phyloP scores from a whole-genome alignment of 2,113 vertebrate genomes.

The Glaucomys volans region DNA sequence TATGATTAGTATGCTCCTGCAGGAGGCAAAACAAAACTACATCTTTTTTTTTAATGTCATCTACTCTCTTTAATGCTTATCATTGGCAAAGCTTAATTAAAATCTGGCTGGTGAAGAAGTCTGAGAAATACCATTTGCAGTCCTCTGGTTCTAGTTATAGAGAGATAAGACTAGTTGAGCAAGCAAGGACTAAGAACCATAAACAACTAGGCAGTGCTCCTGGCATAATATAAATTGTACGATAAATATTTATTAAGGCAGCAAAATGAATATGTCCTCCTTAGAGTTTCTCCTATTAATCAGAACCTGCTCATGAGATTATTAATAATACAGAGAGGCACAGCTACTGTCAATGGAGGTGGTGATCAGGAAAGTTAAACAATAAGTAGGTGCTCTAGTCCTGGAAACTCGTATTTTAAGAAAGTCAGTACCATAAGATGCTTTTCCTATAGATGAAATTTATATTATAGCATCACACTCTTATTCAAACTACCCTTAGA shows the following conservation, averaged over 20 bases:
- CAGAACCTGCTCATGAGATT: not conserved
- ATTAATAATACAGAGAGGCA: not conserved
- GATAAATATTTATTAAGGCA: slow-evolving; percentile 63
- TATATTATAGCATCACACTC: not conserved
- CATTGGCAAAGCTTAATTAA: not conserved
- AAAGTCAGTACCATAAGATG: not conserved
- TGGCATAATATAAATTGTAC: slow-evolving; percentile 56
- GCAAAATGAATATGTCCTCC: slow-evolving; percentile 44
- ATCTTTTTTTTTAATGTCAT: not conserved
- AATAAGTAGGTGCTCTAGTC: not conserved
- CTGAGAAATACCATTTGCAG: not conserved
- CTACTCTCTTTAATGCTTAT: not conserved
- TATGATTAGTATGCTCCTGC: not conserved
- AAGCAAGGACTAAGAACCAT: not conserved
- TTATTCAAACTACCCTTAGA: not conserved
- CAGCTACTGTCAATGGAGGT: not conserved
- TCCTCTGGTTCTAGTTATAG: not conserved
- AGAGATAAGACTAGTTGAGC: slow-evolving; percentile 1
- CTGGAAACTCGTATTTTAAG: not conserved
- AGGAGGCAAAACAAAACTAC: not conserved
- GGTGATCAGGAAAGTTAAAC: not conserved
- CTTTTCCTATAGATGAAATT: not conserved
- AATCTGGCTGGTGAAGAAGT: not conserved
- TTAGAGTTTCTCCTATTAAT: slow-evolving; percentile 58
- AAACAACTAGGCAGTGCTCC: slow-evolving; percentile 17